These are phyloP conservation scores for Ceyx cyanopectus DNA, from an alignment of 2,113 vertebrate genomes.

Conservation along the genomic window DNA sequence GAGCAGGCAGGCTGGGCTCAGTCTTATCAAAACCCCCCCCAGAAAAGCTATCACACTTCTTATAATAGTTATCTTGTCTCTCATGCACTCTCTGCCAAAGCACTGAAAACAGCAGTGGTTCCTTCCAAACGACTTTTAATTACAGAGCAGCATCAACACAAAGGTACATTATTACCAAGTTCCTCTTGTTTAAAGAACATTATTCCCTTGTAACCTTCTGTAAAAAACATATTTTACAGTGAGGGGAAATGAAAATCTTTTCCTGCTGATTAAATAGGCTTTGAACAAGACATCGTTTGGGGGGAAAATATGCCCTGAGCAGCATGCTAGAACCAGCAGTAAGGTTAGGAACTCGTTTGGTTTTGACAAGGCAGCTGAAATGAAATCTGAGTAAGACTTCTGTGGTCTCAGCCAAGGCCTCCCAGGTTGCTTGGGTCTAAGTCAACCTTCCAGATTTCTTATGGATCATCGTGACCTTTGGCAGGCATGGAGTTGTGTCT, in stretches of 20 bases:
- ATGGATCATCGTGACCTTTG: neutral
- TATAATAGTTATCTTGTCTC: neutral
- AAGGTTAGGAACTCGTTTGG: neutral
- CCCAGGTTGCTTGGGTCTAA: neutral
- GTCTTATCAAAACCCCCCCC: neutral
- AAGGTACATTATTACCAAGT: neutral
- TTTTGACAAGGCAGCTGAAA: neutral
- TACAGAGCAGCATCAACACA: neutral
- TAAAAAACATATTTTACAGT: neutral
- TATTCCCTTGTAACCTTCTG: neutral
- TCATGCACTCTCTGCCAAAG: neutral
- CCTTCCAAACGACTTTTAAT: conserved; percentile 12
- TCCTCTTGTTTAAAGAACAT: neutral
- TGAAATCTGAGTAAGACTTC: neutral
- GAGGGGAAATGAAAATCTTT: neutral
- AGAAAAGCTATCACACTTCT: neutral
- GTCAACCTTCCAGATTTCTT: neutral
- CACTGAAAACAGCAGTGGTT: neutral
- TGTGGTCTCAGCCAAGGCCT: neutral
- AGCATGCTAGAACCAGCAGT: neutral
- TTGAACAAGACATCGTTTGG: neutral
- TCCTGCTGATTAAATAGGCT: conserved; percentile 9
- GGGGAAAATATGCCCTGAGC: neutral
- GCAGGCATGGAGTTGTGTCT: neutral
- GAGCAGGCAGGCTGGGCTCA: neutral